Conservation (phyloP, 2,797 vertebrate genomes). For the Acanthopagrus latus region DNA sequence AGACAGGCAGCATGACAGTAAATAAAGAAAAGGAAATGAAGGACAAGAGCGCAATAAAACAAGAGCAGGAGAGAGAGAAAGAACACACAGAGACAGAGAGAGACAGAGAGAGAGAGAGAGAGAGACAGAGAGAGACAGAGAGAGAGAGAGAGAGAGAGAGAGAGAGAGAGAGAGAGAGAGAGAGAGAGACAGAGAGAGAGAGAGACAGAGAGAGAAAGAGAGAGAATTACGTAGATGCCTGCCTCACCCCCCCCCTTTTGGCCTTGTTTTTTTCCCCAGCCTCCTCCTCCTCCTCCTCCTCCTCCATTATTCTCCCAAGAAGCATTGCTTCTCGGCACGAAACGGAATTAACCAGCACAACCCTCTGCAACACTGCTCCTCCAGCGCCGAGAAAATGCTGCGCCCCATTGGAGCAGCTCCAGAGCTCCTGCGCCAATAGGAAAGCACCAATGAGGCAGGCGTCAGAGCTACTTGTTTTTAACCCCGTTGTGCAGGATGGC, state of each 20-base stretch:
- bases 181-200: slow-evolving; percentile 16
- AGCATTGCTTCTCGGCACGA: slow-evolving; percentile 78
- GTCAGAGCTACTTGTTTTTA: slow-evolving; percentile 83
- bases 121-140: slow-evolving; percentile 25
- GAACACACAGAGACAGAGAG: not conserved
- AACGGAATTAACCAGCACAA: slow-evolving; percentile 79
- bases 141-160: slow-evolving; percentile 23
- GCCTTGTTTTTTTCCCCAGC: slow-evolving; percentile 57
- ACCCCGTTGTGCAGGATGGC: slow-evolving; percentile 78
- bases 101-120: slow-evolving; percentile 15
- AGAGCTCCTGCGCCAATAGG: slow-evolving; percentile 78
- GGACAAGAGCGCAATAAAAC: slow-evolving; percentile 59
- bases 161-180: slow-evolving; percentile 13
- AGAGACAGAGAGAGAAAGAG: slow-evolving; percentile 24
- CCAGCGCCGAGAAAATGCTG: slow-evolving; percentile 68
- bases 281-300: slow-evolving; percentile 51
- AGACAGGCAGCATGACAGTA: slow-evolving; percentile 33
- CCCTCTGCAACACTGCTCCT: slow-evolving; percentile 81
- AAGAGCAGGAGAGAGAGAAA: slow-evolving; percentile 24
- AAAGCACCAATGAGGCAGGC: slow-evolving; percentile 69
- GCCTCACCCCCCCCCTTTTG: slow-evolving; percentile 60
- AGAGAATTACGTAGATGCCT: slow-evolving; percentile 71
- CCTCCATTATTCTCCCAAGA: slow-evolving; percentile 80
- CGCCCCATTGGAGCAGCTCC: slow-evolving; percentile 79
- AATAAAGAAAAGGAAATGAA: slow-evolving; percentile 60